These are phyloP conservation scores for Megaceryle maxima DNA, from an alignment of 2,113 vertebrate genomes.

Conservation along the genomic window DNA sequence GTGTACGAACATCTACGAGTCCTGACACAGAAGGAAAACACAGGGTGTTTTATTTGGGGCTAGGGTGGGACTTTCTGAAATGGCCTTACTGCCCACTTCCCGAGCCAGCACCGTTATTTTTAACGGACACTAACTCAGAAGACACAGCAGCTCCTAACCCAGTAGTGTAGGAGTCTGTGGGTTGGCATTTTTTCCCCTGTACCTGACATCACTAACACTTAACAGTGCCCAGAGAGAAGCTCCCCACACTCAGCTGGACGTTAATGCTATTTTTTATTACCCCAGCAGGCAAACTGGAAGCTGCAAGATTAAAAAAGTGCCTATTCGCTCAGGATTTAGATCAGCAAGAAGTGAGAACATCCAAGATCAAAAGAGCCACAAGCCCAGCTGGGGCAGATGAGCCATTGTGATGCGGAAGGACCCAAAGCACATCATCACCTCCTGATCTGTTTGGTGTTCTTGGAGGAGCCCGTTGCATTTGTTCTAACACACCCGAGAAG, in stretches of 20 bases:
- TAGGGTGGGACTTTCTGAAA: neutral
- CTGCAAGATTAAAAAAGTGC: neutral
- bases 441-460: neutral
- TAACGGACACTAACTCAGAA: neutral
- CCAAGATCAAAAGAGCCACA: slow-evolving; percentile 48
- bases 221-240: neutral
- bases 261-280: neutral
- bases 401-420: neutral
- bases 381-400: neutral
- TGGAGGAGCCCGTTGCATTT: neutral
- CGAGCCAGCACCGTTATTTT: neutral
- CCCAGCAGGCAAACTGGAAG: neutral
- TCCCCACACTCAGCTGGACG: neutral
- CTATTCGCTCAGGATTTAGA: neutral
- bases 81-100: neutral
- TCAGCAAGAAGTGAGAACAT: neutral
- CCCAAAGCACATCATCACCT: neutral
- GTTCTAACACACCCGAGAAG: neutral
- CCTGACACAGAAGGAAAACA: neutral
- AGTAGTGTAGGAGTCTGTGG: neutral
- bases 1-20: neutral
- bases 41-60: neutral
- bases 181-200: neutral
- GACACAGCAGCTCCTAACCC: neutral
- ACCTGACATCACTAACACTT: neutral